Base-by-base conservation (phyloP, 1,140 invertebrate genomes). In the Musca domestica region DNA sequence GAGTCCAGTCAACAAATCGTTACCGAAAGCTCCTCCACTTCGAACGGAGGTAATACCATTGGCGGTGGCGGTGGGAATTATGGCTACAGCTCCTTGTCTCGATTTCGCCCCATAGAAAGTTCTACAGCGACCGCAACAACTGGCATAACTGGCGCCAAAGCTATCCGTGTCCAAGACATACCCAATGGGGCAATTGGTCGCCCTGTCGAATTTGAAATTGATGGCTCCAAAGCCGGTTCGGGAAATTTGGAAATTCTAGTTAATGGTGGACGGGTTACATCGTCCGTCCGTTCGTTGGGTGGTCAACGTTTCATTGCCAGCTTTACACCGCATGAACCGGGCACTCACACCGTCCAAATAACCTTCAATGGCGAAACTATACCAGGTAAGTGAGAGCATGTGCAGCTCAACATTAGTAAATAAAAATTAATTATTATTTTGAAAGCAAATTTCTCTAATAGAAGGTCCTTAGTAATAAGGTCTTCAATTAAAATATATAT, bases 191-290 rank as follows among this genome's bases (percentile, higher is more conserved):
- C 92, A 17, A 87, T 96, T 22, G 93, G 94, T 70, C 88, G 93
- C 81, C 93, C 93, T 51, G 94, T 98, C 12, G 92, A 95, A 83
- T 98, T 98, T 86, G 94, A 98, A 86, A 97, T 99, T 83, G 95
- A 99, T 84, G 96, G 96, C 34, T 92, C 93, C 52, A 88, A 89
- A 70, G 96, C 97, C 27, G 97, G 97, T 47, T 95, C 95, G 22
- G 97, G 97, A 52, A 96, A 98, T 83, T 85, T 99, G 70, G 97
- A 99, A 82, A 95, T 99, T 68, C 87, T 98, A 65, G 95, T 99
- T 0, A 98, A 98, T 81, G 95, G 95, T 52, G 95, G 96, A 10
- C 88, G 95, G 66, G 95, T 99, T 15, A 95, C 95, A 0, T 97
- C 95, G 74, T 94, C 93, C 67, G 95, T 99, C 0, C 88, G 92